These are phyloP conservation scores for Adelphocoris suturalis DNA, from an alignment of 2,888 invertebrate species.

Conservation along the genomic window DNA sequence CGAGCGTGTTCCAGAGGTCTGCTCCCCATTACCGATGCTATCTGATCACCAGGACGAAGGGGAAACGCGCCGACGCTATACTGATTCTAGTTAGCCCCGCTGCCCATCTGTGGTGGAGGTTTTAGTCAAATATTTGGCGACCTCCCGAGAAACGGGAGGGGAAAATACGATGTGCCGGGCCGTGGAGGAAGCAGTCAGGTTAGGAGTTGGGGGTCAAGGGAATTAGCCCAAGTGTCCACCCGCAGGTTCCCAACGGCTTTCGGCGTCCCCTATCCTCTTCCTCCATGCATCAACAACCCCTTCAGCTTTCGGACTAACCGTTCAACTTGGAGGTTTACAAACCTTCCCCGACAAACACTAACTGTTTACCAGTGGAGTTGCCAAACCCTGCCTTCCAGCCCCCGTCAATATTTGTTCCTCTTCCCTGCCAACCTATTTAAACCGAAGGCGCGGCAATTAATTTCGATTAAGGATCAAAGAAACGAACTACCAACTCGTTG, in stretches of 20 bases:
- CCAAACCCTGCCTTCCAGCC: slow-evolving; percentile 41
- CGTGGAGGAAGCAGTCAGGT: neutral
- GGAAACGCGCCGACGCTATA: neutral
- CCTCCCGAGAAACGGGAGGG: neutral
- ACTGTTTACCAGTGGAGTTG: slow-evolving; percentile 58
- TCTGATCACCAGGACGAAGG: neutral
- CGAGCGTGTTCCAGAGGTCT: slow-evolving; percentile 21
- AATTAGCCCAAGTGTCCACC: slow-evolving; percentile 69
- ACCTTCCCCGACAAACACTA: slow-evolving; percentile 53
- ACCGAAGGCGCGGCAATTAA: slow-evolving; percentile 56
- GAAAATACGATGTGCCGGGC: neutral
- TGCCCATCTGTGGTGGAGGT: neutral
- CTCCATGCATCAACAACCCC: neutral
- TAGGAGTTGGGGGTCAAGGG: slow-evolving; percentile 34
- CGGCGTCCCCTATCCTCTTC: neutral
- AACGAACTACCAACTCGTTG: slow-evolving; percentile 7
- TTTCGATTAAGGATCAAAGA: slow-evolving; percentile 53
- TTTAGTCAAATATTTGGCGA: slow-evolving; percentile 48
- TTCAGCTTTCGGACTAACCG: slow-evolving; percentile 22
- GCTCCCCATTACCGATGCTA: slow-evolving; percentile 29
- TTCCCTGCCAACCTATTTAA: slow-evolving; percentile 56
- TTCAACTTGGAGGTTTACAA: slow-evolving; percentile 49
- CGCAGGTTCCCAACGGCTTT: slow-evolving; percentile 35
- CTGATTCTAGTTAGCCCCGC: slow-evolving; percentile 33
- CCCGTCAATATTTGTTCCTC: slow-evolving; percentile 55